A percentile compares a stretch with the other conserved stretches of the same genome.
Evolutionary conservation across 1,140 invertebrate genomes (phyloP).

Genomic region (Drosophila jambulina): DNA sequence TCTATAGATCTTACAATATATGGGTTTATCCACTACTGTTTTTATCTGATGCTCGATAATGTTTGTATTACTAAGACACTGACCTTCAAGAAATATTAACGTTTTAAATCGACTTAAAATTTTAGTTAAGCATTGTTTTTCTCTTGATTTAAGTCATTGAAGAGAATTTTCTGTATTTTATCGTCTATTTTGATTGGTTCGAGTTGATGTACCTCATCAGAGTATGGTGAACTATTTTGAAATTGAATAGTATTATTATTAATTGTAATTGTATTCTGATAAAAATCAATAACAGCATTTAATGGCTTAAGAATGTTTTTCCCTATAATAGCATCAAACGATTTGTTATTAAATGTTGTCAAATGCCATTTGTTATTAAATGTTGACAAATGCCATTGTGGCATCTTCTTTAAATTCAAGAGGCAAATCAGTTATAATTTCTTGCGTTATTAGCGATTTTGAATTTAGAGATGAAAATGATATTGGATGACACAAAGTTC

Average conservation of each 20-base stretch:
- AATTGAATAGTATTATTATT: conserved; percentile 42
- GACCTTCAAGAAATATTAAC: conserved; percentile 30
- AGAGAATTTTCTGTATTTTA: conserved; percentile 30
- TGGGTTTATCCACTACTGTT: conserved; percentile 40
- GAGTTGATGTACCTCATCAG: conserved; percentile 40
- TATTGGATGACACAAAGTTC: conserved; percentile 10
- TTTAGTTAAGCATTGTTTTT: conserved; percentile 26
- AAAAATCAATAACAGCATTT: conserved; percentile 30
- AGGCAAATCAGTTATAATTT: too few relatives aligned
- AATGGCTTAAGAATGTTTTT: not conserved
- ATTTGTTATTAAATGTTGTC: not conserved
- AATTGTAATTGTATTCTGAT: conserved; percentile 38
- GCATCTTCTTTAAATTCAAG: too few relatives aligned
- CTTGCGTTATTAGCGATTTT: too few relatives aligned
- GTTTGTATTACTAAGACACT: conserved; percentile 1
- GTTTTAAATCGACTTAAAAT: conserved; percentile 7
- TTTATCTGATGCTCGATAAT: conserved; percentile 62
- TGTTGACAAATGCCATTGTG: not conserved
- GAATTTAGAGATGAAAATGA: too few relatives aligned
- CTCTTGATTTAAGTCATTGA: conserved; percentile 27
- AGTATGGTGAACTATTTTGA: conserved; percentile 40
- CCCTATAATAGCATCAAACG: not conserved
- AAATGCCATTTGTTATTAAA: not conserved
- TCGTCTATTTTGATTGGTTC: conserved; percentile 37
- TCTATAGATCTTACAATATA: conserved; percentile 56